Percentiles rank a stretch among this genome's conserved stretches.
Evolutionary conservation across 1,140 invertebrate species (phyloP).

Genomic region (Drosophila baimaii): DNA sequence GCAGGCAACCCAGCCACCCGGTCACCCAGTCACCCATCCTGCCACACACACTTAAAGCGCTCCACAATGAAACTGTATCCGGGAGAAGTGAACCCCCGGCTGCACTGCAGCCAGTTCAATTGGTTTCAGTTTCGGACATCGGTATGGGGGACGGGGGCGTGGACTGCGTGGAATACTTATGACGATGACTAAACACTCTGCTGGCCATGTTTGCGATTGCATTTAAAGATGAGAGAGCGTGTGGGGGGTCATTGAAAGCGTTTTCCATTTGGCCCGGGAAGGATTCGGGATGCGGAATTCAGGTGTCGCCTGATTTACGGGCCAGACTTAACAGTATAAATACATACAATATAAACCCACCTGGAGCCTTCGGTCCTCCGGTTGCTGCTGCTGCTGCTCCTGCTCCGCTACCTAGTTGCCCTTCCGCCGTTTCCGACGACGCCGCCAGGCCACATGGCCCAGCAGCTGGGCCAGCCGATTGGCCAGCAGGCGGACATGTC

Average conservation of each 20-base stretch:
- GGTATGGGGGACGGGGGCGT: neutral
- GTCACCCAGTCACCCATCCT: neutral
- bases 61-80: slow-evolving; percentile 43
- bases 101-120: slow-evolving; percentile 49
- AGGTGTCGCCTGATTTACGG: slow-evolving; percentile 12
- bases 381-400: neutral
- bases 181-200: slow-evolving; percentile 48
- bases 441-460: slow-evolving; percentile 58
- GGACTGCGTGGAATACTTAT: slow-evolving; percentile 45
- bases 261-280: slow-evolving; percentile 24
- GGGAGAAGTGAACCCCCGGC: slow-evolving; percentile 21
- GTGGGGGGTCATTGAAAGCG: slow-evolving; percentile 48
- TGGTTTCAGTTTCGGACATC: slow-evolving; percentile 40
- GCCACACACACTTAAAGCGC: slow-evolving; percentile 41
- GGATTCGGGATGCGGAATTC: neutral
- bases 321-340: neutral
- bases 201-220: slow-evolving; percentile 53
- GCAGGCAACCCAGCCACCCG: neutral
- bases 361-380: neutral
- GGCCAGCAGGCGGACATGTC: slow-evolving; percentile 50
- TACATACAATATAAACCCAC: neutral
- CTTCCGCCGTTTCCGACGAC: slow-evolving; percentile 66
- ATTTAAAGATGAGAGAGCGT: slow-evolving; percentile 69
- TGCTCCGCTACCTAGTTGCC: too few relatives aligned
- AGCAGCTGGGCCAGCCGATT: slow-evolving; percentile 47